These are phyloP conservation scores for Heliconius ethilla DNA, from an alignment of 2,888 invertebrate species.

Conservation along the genomic window DNA sequence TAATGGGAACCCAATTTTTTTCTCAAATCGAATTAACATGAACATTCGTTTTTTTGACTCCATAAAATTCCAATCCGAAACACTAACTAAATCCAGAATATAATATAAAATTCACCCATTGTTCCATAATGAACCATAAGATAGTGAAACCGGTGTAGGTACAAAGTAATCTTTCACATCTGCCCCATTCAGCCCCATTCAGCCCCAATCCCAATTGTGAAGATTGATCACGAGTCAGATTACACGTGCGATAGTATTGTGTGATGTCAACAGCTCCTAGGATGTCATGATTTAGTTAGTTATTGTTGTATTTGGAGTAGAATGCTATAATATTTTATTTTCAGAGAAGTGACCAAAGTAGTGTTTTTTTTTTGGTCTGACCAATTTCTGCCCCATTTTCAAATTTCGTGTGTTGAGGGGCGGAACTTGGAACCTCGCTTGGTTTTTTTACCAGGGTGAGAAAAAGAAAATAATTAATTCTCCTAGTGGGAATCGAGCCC, in stretches of 20 bases:
- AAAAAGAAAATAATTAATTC: background rate
- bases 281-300: slow-evolving; percentile 11
- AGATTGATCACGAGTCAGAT: slow-evolving; percentile 52
- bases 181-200: slow-evolving; percentile 42
- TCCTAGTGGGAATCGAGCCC: background rate
- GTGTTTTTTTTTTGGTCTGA: background rate
- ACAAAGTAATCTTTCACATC: slow-evolving; percentile 49
- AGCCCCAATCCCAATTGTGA: slow-evolving; percentile 47
- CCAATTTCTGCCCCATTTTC: background rate
- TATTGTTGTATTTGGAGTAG: slow-evolving; percentile 11
- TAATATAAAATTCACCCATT: slow-evolving; percentile 11
- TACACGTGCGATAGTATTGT: slow-evolving; percentile 50
- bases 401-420: background rate
- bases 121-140: slow-evolving; percentile 27
- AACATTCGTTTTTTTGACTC: background rate
- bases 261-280: slow-evolving; percentile 44
- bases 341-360: background rate
- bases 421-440: background rate
- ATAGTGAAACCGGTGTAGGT: slow-evolving; percentile 29
- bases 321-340: slow-evolving; percentile 7
- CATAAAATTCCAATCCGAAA: background rate
- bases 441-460: too few relatives aligned
- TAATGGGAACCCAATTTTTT: background rate
- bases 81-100: slow-evolving; percentile 4
- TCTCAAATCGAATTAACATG: background rate